These are phyloP conservation scores for Acanthis flammea DNA, from an alignment of 2,797 vertebrate genomes.

Conservation along the genomic window DNA sequence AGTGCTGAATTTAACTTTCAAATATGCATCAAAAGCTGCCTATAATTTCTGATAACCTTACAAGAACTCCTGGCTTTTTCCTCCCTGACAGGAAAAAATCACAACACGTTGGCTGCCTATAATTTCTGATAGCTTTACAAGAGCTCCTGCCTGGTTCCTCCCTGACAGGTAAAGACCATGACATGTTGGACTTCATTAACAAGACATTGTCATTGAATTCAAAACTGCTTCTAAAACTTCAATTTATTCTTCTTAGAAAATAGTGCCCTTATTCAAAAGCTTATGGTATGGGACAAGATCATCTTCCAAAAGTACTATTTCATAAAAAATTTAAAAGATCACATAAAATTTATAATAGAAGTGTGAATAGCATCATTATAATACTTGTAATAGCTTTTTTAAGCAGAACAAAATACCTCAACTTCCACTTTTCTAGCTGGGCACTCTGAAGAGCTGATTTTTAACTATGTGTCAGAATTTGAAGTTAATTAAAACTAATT, in stretches of 20 bases:
- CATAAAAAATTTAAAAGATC: background rate
- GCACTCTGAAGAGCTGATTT: slow-evolving; percentile 18
- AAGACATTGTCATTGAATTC: background rate
- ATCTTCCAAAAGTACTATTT: background rate
- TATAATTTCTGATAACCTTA: background rate
- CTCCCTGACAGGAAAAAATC: background rate
- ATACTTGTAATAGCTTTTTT: slow-evolving; percentile 25
- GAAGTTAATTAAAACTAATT: slow-evolving; percentile 74
- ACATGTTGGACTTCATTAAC: background rate
- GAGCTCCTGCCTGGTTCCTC: background rate
- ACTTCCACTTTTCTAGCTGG: slow-evolving; percentile 22
- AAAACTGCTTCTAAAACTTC: background rate
- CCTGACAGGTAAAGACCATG: background rate
- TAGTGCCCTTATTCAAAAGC: background rate
- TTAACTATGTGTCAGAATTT: slow-evolving; percentile 60
- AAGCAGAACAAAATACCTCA: background rate
- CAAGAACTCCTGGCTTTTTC: background rate
- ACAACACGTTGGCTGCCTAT: background rate
- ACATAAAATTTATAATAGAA: background rate
- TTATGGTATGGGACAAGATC: background rate
- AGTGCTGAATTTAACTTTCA: background rate
- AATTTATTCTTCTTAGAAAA: background rate
- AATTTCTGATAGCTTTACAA: background rate
- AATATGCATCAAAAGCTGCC: background rate
- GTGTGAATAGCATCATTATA: background rate